Base-by-base conservation (phyloP, 2,113 vertebrate species). In the Numida meleagris region DNA sequence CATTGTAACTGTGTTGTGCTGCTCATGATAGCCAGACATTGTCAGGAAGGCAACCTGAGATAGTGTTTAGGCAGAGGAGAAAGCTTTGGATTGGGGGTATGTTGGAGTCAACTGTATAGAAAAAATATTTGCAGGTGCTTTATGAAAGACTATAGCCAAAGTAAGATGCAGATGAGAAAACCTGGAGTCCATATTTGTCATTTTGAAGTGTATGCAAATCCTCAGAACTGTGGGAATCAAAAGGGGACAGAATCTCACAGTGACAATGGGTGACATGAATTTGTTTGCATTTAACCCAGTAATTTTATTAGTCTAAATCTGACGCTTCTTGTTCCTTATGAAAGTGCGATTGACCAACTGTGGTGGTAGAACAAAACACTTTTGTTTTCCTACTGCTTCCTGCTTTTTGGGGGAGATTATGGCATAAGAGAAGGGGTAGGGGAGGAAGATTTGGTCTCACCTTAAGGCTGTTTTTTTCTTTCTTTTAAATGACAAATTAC, bases 161-260 rank as follows among this genome's bases (percentile, higher is more conserved):
- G 61, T 19, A 15, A 63, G 19, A 43, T 70, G 45, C 20, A 77
- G 19, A 50, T 0, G 4, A 62, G 72, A 34, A 18, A 18, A 45
- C 9, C 3, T 33, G 12, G 31, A 25, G 45, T 71, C 36, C 34
- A 2, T 40, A 31, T 71, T 70, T 53, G n/a, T 59, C 46, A 25
- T 33, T 83, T 62, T 14, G 5, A 77, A 70, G 36, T 19, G 7
- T 51, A 3, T 36, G 27, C 15, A 29, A 55, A 65, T 67, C 67
- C 14, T 73, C 34, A 43, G 27, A 45, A 40, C 85, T 53, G 31
- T 9, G 61, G 53, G n/a, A 38, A 66, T n/a, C 18, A 43, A 42
- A 65, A 80, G 55, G 36, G 10, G 34, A 57, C n/a, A 40, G 62
- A 89, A 53, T 14, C 5, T 73, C 48, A 31, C 3, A 0, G 0